phyloP scores from a whole-genome alignment of 2,113 vertebrate genomes.

The Dolichallabes microphthalmus region DNA sequence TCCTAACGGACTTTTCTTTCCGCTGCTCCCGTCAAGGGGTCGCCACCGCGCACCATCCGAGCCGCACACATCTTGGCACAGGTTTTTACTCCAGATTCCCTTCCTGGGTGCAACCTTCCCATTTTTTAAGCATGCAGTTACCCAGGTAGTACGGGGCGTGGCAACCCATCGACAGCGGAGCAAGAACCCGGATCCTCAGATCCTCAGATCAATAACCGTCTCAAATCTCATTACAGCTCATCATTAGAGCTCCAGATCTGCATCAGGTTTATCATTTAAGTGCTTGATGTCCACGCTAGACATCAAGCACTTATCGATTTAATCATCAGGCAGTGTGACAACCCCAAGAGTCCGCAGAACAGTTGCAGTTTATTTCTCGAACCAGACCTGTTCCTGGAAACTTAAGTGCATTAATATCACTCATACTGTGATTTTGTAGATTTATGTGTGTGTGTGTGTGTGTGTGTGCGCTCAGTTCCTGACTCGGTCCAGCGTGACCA shows the following conservation, averaged over 20 bases:
- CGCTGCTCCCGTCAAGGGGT: too few species aligned
- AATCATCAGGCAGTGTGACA: background rate
- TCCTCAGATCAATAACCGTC: too few species aligned
- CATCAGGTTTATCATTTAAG: background rate
- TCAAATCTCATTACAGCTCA: background rate
- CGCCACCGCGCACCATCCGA: too few species aligned
- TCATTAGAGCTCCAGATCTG: slow-evolving; percentile 4
- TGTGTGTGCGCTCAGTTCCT: background rate
- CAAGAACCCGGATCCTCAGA: too few species aligned
- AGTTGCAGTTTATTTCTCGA: background rate
- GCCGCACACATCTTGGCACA: too few species aligned
- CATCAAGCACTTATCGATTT: background rate
- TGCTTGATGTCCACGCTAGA: background rate
- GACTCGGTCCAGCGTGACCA: background rate
- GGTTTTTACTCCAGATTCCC: too few species aligned
- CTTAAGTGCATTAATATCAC: background rate
- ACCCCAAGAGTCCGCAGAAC: background rate
- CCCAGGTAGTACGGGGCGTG: too few species aligned
- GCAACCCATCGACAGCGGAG: too few species aligned
- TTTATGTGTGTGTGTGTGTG: too few species aligned
- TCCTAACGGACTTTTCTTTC: slow-evolving; percentile 47
- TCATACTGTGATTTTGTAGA: background rate
- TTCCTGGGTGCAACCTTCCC: too few species aligned
- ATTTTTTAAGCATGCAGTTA: too few species aligned
- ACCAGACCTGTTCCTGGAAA: background rate